Conservation (phyloP, 2,113 vertebrate genomes). For the Muscicapa adusta region DNA sequence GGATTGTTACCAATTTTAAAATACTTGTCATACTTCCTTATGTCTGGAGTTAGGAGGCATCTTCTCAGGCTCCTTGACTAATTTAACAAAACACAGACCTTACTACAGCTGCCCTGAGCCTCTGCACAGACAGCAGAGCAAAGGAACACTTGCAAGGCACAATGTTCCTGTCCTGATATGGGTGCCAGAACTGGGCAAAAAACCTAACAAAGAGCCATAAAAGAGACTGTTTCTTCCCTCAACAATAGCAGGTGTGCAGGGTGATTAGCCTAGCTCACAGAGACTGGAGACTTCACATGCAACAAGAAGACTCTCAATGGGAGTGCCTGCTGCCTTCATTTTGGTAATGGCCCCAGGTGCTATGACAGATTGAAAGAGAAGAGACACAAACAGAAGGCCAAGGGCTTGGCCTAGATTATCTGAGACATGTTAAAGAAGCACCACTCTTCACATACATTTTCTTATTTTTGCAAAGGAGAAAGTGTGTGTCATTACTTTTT, state of each 20-base stretch:
- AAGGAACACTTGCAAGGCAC: not conserved
- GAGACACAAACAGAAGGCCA: not conserved
- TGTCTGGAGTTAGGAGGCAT: not conserved
- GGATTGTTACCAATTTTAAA: not conserved
- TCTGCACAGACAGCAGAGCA: not conserved
- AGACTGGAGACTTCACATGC: not conserved
- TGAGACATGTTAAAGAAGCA: not conserved
- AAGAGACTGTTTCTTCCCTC: not conserved
- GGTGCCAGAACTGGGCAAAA: not conserved
- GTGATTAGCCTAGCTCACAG: accelerated
- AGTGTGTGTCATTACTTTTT: not conserved
- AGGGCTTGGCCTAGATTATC: not conserved
- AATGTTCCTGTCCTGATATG: not conserved
- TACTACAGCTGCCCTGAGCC: not conserved
- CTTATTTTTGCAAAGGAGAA: not conserved
- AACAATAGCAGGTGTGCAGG: accelerated
- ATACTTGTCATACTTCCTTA: constrained; percentile 10
- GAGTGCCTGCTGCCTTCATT: not conserved
- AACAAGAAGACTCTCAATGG: not conserved
- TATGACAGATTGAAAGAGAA: not conserved
- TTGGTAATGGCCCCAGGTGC: not conserved
- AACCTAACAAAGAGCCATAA: not conserved
- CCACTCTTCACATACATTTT: not conserved
- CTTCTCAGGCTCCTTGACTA: not conserved
- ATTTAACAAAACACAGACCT: constrained; percentile 2